Base-by-base conservation (phyloP, 2,888 invertebrate species). In the Apotomis betuletana region DNA sequence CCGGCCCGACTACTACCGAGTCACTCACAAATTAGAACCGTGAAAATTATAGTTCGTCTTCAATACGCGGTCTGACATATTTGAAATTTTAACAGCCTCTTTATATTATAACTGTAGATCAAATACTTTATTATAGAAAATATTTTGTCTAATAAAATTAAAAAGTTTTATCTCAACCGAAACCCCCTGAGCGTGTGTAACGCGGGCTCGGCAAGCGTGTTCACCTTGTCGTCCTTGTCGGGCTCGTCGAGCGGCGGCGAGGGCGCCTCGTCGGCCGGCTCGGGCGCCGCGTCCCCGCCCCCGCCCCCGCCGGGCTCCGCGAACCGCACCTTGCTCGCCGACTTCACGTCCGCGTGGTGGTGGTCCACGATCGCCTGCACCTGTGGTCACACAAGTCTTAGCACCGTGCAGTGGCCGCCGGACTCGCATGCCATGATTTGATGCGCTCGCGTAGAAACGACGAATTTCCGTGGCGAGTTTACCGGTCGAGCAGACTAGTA, bases 341-440 rank as follows among this genome's bases (percentile, higher is more conserved):
- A 95, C 90, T 97, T 97, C 76, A 95, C 94, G 82, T 96, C 96
- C 76, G 96, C 96, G 85, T 97, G 97, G 87, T 97, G 97, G 85
- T 97, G 97, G 90, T 98, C 98, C 76, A 98, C 97, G 82, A 98
- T 98, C 67, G 97, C 96, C 94, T 98, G 98, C 67, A 98, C 98
- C 98, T 98, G 93, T 75, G 71, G 64, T 57, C 58, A 46, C 59
- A 41, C 57, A 3, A 5, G 13, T 13, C 27, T 57, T 61, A 54
- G 46, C 36, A 27, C 0, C 0, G n/a, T 9, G 55, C 46, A n/a
- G 3, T 3, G 55, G 44, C 10, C 4, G 13, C 6, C 6, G 55
- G 36, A 10, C 27, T 27, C 5, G 55, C 69, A 69, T 69, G 69
- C 69, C 27, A 41, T 41, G 41, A 41, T 44, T 15, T 27, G 55